These are phyloP conservation scores for Telmatherina bonti DNA, from an alignment of 2,797 vertebrate genomes.

Conservation along the genomic window DNA sequence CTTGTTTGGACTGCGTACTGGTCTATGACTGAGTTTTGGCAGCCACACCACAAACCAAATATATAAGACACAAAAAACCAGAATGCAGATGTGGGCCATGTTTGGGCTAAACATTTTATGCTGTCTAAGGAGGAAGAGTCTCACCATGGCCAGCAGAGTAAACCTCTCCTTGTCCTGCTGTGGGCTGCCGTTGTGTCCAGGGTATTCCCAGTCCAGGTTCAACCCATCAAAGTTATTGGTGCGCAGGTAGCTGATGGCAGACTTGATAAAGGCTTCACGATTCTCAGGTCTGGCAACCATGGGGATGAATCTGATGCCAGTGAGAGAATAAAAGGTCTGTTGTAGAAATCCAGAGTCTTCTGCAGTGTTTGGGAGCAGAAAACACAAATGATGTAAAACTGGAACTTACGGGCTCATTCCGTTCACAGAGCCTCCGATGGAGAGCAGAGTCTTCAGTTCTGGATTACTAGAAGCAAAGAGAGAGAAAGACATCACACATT, in stretches of 20 bases:
- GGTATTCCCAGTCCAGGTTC: conserved; percentile 89
- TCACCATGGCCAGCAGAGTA: conserved; percentile 79
- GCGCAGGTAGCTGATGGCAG: conserved; percentile 79
- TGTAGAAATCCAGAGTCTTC: not conserved
- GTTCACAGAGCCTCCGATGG: conserved; percentile 84
- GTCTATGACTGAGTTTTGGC: no score
- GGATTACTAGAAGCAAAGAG: conserved; percentile 78
- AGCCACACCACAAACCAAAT: no score
- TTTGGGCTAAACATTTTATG: no score
- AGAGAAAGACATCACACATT: not conserved
- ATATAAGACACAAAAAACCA: no score
- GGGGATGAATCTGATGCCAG: conserved; percentile 81
- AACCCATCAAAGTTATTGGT: conserved; percentile 85
- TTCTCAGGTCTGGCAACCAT: conserved; percentile 78
- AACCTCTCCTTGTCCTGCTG: conserved; percentile 78
- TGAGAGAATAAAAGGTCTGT: not conserved
- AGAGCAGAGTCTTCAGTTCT: conserved; percentile 84
- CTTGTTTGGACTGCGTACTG: no score
- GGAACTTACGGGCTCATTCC: conserved; percentile 84
- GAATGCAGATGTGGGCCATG: no score
- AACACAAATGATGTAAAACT: not conserved
- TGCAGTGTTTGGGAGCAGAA: not conserved
- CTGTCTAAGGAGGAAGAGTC: not conserved
- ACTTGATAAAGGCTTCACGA: conserved; percentile 80
- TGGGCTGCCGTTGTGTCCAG: conserved; percentile 84